Conservation (phyloP, 2,797 vertebrate species). For the Diceros bicornis region DNA sequence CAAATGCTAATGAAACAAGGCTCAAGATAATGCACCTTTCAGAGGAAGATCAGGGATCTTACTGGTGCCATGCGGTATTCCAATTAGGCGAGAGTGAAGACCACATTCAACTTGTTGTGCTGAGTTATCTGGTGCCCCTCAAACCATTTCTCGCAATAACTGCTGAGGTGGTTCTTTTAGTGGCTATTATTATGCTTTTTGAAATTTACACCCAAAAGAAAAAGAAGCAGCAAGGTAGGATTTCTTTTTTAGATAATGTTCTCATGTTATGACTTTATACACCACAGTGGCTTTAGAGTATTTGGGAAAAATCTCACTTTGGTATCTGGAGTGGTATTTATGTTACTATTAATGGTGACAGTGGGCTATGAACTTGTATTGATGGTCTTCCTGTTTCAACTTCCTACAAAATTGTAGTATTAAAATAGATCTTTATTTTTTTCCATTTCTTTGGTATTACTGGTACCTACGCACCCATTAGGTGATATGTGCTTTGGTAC, state of each 20-base stretch:
- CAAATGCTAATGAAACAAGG: constrained; percentile 78
- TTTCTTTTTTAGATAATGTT: background rate
- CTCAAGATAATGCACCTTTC: constrained; percentile 91
- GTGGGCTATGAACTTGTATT: background rate
- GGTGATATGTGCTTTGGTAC: background rate
- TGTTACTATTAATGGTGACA: background rate
- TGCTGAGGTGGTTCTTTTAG: constrained; percentile 92
- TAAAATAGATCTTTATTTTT: background rate
- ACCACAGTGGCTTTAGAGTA: background rate
- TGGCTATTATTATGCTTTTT: constrained; percentile 91
- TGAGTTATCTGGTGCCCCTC: constrained; percentile 92
- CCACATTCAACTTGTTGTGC: constrained; percentile 89
- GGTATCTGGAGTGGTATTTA: background rate
- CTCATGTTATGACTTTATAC: background rate
- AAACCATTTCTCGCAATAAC: constrained; percentile 94
- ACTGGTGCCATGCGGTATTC: constrained; percentile 92
- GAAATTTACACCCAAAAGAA: constrained; percentile 90
- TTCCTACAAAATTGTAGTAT: background rate
- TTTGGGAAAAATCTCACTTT: background rate
- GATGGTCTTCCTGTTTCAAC: background rate
- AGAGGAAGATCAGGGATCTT: constrained; percentile 89
- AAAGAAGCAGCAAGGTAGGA: constrained; percentile 79
- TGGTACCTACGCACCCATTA: background rate
- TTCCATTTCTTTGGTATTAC: background rate
- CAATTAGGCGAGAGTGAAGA: constrained; percentile 83